Evolutionary conservation across 1,140 invertebrate species (phyloP).

Genomic region (Habropoda laboriosa): DNA sequence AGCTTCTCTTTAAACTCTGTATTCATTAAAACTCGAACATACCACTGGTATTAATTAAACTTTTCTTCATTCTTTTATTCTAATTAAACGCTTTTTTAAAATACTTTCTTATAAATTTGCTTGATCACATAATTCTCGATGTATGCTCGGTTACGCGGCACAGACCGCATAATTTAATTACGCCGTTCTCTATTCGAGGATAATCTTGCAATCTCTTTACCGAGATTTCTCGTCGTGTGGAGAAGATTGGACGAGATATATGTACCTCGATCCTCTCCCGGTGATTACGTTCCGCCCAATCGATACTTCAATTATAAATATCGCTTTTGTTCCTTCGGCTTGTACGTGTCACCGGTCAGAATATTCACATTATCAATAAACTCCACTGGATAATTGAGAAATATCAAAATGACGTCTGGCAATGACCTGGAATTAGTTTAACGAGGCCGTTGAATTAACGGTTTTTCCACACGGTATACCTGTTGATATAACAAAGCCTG

Average conservation of each 20-base stretch:
- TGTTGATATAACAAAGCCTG: too few species aligned
- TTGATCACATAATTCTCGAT: too few species aligned
- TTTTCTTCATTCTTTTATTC: too few species aligned
- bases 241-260: neutral
- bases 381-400: neutral
- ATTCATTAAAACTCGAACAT: too few species aligned
- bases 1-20: too few species aligned
- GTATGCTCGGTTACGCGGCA: too few species aligned
- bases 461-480: too few species aligned
- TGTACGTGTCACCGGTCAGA: neutral
- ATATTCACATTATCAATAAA: neutral
- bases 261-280: neutral
- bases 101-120: too few species aligned
- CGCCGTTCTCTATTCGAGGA: neutral
- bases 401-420: neutral
- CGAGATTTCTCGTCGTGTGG: neutral
- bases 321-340: neutral
- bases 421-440: too few species aligned
- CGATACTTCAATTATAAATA: neutral
- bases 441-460: too few species aligned
- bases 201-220: neutral
- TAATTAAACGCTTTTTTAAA: too few species aligned
- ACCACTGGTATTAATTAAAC: too few species aligned
- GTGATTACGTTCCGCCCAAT: neutral
- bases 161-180: conserved; percentile 14